Conservation (phyloP, 2,888 invertebrate genomes). For the Camptogramma bilineatum region DNA sequence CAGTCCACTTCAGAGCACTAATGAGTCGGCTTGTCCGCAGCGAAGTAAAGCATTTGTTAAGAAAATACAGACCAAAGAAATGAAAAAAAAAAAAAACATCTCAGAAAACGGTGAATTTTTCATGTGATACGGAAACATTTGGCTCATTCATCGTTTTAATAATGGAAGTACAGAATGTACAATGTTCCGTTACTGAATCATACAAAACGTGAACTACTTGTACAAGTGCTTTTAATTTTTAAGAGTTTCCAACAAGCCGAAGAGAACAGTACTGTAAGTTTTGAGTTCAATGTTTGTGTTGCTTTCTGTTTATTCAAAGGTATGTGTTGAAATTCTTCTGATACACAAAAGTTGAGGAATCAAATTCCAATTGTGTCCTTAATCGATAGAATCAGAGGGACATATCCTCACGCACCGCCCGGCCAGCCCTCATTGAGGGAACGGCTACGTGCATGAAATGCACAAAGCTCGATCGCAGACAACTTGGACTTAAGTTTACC, state of each 20-base stretch:
- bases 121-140: slow-evolving; percentile 44
- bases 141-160: slow-evolving; percentile 23
- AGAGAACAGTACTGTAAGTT: background rate
- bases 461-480: slow-evolving; percentile 55
- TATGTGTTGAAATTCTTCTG: background rate
- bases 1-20: slow-evolving; percentile 65
- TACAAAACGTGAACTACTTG: slow-evolving; percentile 33
- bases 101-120: slow-evolving; percentile 57
- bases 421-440: slow-evolving; percentile 65
- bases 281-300: background rate
- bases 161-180: slow-evolving; percentile 34
- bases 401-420: slow-evolving; percentile 68
- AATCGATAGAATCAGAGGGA: slow-evolving; percentile 59
- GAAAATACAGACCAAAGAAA: slow-evolving; percentile 65
- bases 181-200: slow-evolving; percentile 39
- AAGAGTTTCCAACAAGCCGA: slow-evolving; percentile 22
- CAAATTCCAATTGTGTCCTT: slow-evolving; percentile 38
- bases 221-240: slow-evolving; percentile 36
- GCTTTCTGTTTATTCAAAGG: slow-evolving; percentile 16
- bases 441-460: slow-evolving; percentile 68
- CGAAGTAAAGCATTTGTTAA: slow-evolving; percentile 52
- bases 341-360: slow-evolving; percentile 29
- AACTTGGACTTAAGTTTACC: slow-evolving; percentile 44
- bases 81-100: slow-evolving; percentile 6
- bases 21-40: slow-evolving; percentile 60